phyloP scores from a whole-genome alignment of 2,113 vertebrate genomes.

The Leptosomus discolor region DNA sequence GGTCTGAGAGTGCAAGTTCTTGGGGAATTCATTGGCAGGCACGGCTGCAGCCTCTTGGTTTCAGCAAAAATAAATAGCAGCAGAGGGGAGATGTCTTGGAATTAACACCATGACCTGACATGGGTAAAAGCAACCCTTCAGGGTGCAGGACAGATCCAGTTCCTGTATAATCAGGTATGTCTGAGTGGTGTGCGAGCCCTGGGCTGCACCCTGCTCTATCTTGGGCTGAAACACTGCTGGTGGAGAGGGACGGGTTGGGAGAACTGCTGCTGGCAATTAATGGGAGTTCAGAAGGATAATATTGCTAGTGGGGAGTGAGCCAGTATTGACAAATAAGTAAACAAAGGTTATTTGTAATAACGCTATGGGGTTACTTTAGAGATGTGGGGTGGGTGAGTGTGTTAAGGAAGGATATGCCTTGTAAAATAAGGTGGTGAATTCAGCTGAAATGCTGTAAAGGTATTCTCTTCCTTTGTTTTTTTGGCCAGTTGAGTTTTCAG shows the following conservation, averaged over 20 bases:
- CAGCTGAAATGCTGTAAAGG: neutral
- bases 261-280: neutral
- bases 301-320: neutral
- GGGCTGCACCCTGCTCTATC: neutral
- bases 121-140: neutral
- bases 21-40: conserved; percentile 12
- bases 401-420: neutral
- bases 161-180: too few relatives aligned
- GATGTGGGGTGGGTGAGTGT: too few relatives aligned
- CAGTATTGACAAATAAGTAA: neutral
- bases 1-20: conserved; percentile 24
- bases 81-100: neutral
- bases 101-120: neutral
- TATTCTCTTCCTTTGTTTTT: neutral
- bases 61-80: conserved; percentile 26
- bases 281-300: neutral
- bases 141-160: too few relatives aligned
- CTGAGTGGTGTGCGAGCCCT: neutral
- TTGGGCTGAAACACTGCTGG: neutral
- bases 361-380: neutral
- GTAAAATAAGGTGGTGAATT: neutral
- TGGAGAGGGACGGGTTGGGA: neutral
- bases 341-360: neutral
- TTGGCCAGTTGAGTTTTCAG: neutral
- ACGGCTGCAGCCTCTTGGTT: neutral